Evolutionary conservation across 2,797 vertebrate species (phyloP).

Genomic region (Onychomys arenicola): DNA sequence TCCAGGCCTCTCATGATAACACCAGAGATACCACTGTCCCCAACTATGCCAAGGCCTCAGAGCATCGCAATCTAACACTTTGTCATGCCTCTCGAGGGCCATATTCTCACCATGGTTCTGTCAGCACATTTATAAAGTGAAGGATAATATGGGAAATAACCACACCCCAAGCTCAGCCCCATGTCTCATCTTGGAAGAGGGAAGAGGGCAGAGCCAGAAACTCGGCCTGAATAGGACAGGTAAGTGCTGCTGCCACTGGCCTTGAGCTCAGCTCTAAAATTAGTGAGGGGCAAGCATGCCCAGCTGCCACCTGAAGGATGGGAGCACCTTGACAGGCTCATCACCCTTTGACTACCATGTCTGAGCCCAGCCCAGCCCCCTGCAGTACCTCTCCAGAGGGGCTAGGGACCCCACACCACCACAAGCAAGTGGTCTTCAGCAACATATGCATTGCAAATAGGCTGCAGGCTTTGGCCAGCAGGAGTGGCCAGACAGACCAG

Average conservation of each 20-base stretch:
- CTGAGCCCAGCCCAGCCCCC: not conserved
- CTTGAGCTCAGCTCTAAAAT: not conserved
- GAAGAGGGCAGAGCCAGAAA: not conserved
- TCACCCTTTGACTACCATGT: fast-evolving
- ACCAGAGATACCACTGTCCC: too few relatives aligned
- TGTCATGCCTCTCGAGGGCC: not conserved
- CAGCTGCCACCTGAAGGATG: not conserved
- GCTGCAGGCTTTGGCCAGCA: not conserved
- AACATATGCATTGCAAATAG: fast-evolving
- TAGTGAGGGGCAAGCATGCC: not conserved
- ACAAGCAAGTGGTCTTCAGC: fast-evolving
- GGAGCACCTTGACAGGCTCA: not conserved
- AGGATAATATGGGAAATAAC: not conserved
- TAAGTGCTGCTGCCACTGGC: too few relatives aligned
- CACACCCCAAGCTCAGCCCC: fast-evolving
- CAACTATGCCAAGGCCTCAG: not conserved
- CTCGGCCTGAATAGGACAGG: not conserved
- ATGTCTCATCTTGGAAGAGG: not conserved
- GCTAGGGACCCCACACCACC: not conserved
- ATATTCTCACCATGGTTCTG: not conserved
- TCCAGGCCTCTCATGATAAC: fast-evolving
- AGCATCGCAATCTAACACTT: not conserved
- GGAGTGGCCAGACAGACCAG: too few relatives aligned
- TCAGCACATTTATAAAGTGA: not conserved
- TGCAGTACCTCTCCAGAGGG: not conserved